Percentiles rank a stretch among this genome's conserved stretches.
These are phyloP conservation scores for Dasypus novemcinctus DNA, from an alignment of 2,113 vertebrate genomes.

Conservation along the genomic window DNA sequence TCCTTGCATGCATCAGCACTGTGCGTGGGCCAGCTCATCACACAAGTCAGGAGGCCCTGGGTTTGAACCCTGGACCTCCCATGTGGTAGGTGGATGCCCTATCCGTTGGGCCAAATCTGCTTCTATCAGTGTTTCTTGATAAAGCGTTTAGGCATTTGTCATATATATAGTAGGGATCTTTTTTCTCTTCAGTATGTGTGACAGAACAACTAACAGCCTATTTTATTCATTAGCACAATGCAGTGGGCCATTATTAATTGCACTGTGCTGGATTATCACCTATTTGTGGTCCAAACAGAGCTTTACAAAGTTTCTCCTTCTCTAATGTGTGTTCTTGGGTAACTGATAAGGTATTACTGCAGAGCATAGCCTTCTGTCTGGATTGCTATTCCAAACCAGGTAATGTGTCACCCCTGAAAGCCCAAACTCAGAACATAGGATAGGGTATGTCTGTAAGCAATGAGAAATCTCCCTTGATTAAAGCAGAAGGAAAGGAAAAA, in stretches of 20 bases:
- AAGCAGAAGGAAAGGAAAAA: background rate
- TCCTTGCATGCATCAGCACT: no score
- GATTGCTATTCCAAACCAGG: background rate
- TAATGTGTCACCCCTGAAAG: background rate
- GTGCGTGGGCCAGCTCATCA: no score
- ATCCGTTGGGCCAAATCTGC: no score
- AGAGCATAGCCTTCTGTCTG: background rate
- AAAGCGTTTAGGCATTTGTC: background rate
- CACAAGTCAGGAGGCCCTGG: no score
- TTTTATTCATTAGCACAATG: conserved; percentile 19
- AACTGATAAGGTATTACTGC: background rate
- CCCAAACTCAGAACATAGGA: background rate
- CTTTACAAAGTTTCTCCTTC: background rate
- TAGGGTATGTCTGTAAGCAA: background rate
- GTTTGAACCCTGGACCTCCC: no score
- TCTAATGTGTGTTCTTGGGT: background rate
- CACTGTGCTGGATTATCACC: background rate
- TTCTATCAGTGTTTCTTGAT: background rate
- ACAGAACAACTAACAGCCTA: background rate
- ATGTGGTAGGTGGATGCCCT: no score
- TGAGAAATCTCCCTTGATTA: background rate
- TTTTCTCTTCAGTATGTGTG: background rate
- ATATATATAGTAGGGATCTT: background rate
- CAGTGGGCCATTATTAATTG: conserved; percentile 4
- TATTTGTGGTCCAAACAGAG: conserved; percentile 9